A percentile compares a stretch with the other conserved stretches of the same genome.
These are phyloP conservation scores for Lophotriccus pileatus DNA, from an alignment of 2,797 vertebrate species.

Conservation along the genomic window DNA sequence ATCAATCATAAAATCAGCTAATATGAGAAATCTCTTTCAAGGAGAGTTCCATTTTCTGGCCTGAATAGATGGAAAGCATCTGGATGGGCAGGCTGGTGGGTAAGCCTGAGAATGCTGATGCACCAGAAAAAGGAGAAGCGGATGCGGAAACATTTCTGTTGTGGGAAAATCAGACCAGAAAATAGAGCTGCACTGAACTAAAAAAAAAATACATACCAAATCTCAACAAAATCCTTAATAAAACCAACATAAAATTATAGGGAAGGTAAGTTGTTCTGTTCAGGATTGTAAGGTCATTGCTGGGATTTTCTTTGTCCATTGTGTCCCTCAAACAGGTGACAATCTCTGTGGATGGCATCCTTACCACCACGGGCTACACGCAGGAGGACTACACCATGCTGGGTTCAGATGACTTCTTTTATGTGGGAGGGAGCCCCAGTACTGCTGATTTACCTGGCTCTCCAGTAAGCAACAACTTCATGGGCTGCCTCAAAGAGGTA, in stretches of 20 bases:
- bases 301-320: constrained; percentile 75
- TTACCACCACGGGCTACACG: constrained; percentile 97
- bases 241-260: constrained; percentile 64
- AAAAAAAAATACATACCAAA: constrained; percentile 43
- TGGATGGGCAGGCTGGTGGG: neutral
- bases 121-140: constrained; percentile 12
- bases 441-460: constrained; percentile 96
- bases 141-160: constrained; percentile 25
- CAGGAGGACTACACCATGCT: constrained; percentile 99
- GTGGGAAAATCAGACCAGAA: constrained; percentile 76
- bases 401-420: constrained; percentile 98
- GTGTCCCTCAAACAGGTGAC: constrained; percentile 86
- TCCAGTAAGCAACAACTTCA: constrained; percentile 99
- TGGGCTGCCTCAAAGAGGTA: constrained; percentile 99
- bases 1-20: constrained; percentile 69
- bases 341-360: constrained; percentile 97
- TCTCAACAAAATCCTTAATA: constrained; percentile 68
- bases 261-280: constrained; percentile 27
- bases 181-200: constrained; percentile 72
- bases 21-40: constrained; percentile 65
- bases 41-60: constrained; percentile 79
- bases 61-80: constrained; percentile 56
- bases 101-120: constrained; percentile 16
- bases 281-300: constrained; percentile 71
- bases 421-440: constrained; percentile 95